Percentiles rank a stretch among this genome's conserved stretches.
These are phyloP conservation scores for Clarias magur DNA, from an alignment of 2,113 vertebrate species.

Conservation along the genomic window DNA sequence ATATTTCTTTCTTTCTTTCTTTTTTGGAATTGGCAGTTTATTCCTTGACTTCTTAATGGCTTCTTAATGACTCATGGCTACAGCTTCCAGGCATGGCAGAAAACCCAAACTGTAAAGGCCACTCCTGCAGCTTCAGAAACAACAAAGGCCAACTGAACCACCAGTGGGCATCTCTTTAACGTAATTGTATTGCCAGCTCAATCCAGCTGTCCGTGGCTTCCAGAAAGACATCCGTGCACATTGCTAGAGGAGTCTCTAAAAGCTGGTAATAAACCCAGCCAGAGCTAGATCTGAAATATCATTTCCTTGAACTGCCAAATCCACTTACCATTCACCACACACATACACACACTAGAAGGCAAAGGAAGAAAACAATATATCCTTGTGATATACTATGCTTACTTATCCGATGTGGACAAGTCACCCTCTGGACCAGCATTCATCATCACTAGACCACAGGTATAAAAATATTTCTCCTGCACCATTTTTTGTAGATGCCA, in stretches of 20 bases:
- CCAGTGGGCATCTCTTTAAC: slow-evolving; percentile 33
- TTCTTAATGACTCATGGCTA: slow-evolving; percentile 25
- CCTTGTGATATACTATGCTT: slow-evolving; percentile 33
- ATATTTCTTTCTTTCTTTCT: not conserved
- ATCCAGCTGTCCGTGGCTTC: slow-evolving; percentile 1
- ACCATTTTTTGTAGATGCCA: slow-evolving; percentile 21
- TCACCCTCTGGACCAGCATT: slow-evolving; percentile 28
- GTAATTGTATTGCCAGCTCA: slow-evolving; percentile 19
- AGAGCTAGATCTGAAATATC: slow-evolving; percentile 36
- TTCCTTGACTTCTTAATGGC: slow-evolving; percentile 37
- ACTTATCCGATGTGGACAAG: slow-evolving; percentile 26
- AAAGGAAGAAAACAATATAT: slow-evolving; percentile 20
- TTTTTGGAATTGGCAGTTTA: not conserved
- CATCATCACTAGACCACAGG: slow-evolving; percentile 30
- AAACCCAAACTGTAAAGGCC: slow-evolving; percentile 28
- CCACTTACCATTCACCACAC: slow-evolving; percentile 1
- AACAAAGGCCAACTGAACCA: slow-evolving; percentile 13
- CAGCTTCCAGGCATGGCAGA: slow-evolving; percentile 26
- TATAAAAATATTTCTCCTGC: slow-evolving; percentile 11
- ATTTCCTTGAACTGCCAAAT: slow-evolving; percentile 33
- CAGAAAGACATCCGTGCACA: slow-evolving; percentile 38
- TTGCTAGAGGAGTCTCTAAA: slow-evolving; percentile 15
- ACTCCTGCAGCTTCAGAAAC: not conserved
- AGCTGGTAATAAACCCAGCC: slow-evolving; percentile 33
- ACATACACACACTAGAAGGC: not conserved